Percentiles rank a stretch among this genome's conserved stretches.
phyloP scores from a whole-genome alignment of 2,888 invertebrate species.

The Gasteruption jaculator region DNA sequence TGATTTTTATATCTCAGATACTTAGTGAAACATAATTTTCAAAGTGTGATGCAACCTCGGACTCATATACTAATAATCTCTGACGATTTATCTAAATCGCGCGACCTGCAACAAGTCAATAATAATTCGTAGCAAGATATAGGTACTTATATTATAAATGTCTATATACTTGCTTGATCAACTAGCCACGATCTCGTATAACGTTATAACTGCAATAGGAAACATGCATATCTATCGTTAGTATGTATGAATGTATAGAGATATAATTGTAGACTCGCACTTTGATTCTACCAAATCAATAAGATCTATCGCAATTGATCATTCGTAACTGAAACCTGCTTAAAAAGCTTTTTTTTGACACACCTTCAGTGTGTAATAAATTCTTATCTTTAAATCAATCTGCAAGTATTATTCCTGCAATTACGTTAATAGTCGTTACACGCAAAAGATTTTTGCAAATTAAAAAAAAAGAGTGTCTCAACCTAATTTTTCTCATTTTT shows the following conservation, averaged over 20 bases:
- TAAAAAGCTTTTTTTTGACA: slow-evolving; percentile 6
- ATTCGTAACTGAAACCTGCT: slow-evolving; percentile 22
- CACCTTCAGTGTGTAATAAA: too few species aligned
- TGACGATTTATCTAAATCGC: slow-evolving; percentile 27
- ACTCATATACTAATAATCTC: slow-evolving; percentile 29
- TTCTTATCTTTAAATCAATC: too few species aligned
- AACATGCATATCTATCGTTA: too few species aligned
- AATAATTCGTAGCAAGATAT: slow-evolving; percentile 2
- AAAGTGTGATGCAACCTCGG: slow-evolving; percentile 25
- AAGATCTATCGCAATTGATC: slow-evolving; percentile 26
- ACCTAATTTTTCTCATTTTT: too few species aligned
- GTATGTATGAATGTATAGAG: slow-evolving; percentile 28
- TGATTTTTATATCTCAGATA: too few species aligned
- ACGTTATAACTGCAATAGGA: too few species aligned
- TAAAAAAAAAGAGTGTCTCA: too few species aligned
- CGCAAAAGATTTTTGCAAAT: too few species aligned
- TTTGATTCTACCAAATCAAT: slow-evolving; percentile 24
- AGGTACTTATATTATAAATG: background rate
- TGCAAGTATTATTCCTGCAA: too few species aligned
- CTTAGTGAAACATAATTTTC: slow-evolving; percentile 33
- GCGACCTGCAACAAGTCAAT: slow-evolving; percentile 13
- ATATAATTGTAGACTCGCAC: slow-evolving; percentile 40
- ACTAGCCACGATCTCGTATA: slow-evolving; percentile 13
- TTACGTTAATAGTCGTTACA: too few species aligned
- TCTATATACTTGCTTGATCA: slow-evolving; percentile 5